Evolutionary conservation across 35 echinoderm and acorn worm genomes (phyloP).

Genomic region (Ophiothrix spiculata): DNA sequence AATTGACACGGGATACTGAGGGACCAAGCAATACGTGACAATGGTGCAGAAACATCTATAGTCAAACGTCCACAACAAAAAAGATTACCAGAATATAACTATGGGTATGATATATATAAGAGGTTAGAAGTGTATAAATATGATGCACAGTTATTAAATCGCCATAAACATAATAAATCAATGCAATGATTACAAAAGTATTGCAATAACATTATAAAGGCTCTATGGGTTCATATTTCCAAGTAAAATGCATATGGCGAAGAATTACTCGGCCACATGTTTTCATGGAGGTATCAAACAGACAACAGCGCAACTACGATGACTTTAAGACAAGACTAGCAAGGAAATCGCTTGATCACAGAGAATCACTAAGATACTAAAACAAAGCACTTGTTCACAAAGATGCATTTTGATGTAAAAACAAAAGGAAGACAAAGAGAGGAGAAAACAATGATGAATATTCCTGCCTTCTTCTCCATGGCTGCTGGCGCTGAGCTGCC

Average conservation of each 20-base stretch:
- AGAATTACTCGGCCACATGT: neutral
- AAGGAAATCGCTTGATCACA: neutral
- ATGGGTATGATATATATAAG: no score
- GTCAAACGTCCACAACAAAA: no score
- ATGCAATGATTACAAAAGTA: no score
- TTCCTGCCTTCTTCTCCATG: conserved; percentile 7
- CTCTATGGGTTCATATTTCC: neutral
- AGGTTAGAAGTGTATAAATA: no score
- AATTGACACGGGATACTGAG: no score
- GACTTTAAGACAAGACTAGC: neutral
- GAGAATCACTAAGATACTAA: neutral
- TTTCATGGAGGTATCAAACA: neutral
- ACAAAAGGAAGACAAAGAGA: neutral
- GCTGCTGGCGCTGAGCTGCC: neutral
- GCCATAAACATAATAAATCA: no score
- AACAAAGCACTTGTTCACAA: neutral
- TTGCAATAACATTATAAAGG: no score
- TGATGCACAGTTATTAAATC: no score
- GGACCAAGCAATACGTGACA: no score
- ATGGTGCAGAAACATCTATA: no score
- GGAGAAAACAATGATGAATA: neutral
- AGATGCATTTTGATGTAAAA: neutral
- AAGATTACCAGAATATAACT: no score
- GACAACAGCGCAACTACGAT: neutral
- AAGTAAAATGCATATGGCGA: neutral